Percentiles rank a stretch among this genome's conserved stretches.
These are phyloP conservation scores for Leptothorax acervorum DNA, from an alignment of 2,888 invertebrate species.

Conservation along the genomic window DNA sequence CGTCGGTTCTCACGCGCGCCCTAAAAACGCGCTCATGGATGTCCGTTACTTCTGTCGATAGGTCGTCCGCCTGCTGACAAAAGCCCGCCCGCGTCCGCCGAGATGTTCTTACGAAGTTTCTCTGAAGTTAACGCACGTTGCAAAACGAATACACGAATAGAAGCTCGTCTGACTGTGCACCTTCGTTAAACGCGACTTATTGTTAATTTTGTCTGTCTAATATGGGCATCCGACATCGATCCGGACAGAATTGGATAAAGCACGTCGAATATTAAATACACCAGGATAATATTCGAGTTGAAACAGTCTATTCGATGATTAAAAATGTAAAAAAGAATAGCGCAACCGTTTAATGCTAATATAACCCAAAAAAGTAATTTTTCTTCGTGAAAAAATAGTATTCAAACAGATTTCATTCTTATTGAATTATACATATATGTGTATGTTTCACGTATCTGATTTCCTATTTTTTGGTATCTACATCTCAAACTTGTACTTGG, in stretches of 20 bases:
- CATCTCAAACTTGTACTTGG: background rate
- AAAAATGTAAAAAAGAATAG: background rate
- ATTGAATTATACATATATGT: background rate
- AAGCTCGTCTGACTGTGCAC: background rate
- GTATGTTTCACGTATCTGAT: background rate
- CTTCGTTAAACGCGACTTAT: background rate
- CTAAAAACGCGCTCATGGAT: constrained; percentile 45
- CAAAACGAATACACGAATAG: background rate
- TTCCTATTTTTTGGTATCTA: background rate
- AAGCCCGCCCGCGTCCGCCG: constrained; percentile 4
- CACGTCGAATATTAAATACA: background rate
- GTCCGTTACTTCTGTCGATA: constrained; percentile 45
- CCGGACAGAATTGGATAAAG: background rate
- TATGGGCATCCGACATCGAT: no score
- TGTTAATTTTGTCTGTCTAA: background rate
- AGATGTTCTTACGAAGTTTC: background rate
- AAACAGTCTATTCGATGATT: background rate
- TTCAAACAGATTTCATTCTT: background rate
- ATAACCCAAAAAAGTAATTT: background rate
- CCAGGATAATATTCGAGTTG: background rate
- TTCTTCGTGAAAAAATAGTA: background rate
- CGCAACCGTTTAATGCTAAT: background rate
- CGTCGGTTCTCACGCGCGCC: constrained; percentile 66
- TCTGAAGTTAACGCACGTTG: background rate
- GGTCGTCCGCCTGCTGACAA: background rate